Conservation (phyloP, 92 coral and sea anemone species). For the Metridium senile region DNA sequence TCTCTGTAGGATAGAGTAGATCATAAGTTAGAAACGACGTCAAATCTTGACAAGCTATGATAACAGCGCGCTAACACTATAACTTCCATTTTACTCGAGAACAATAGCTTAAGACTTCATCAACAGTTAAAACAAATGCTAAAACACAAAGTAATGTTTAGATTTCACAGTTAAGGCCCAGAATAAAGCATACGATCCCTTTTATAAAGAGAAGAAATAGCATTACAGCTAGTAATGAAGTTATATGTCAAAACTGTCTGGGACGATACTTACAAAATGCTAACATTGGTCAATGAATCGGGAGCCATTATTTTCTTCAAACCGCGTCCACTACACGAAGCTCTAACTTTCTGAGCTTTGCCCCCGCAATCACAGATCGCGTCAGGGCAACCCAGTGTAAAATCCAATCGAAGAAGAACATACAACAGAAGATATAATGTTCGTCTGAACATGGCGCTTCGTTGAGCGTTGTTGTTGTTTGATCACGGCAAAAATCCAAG, state of each 20-base stretch:
- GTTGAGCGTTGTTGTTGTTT: not conserved
- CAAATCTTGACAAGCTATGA: no score
- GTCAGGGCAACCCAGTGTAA: constrained; percentile 19
- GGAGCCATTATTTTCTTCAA: constrained; percentile 33
- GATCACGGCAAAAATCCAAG: not conserved
- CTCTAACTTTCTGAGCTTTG: constrained; percentile 10
- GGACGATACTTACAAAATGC: constrained; percentile 19
- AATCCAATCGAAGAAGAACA: constrained; percentile 8
- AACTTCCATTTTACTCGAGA: not conserved
- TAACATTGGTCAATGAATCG: constrained; percentile 17
- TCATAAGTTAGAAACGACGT: not conserved
- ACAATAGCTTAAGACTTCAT: constrained; percentile 4
- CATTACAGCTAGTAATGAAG: not conserved
- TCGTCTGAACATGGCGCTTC: constrained; percentile 27
- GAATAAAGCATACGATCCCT: not conserved
- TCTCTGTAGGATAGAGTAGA: constrained; percentile 47
- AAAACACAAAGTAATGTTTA: not conserved
- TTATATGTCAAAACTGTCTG: not conserved
- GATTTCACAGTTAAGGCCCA: not conserved
- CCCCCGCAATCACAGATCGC: not conserved
- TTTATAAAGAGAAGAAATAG: not conserved
- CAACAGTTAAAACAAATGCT: not conserved
- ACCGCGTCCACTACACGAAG: constrained; percentile 21
- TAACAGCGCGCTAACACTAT: no score
- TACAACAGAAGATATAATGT: not conserved